Base-by-base conservation (phyloP, 2,797 vertebrate genomes). In the Adelosebastes latens region DNA sequence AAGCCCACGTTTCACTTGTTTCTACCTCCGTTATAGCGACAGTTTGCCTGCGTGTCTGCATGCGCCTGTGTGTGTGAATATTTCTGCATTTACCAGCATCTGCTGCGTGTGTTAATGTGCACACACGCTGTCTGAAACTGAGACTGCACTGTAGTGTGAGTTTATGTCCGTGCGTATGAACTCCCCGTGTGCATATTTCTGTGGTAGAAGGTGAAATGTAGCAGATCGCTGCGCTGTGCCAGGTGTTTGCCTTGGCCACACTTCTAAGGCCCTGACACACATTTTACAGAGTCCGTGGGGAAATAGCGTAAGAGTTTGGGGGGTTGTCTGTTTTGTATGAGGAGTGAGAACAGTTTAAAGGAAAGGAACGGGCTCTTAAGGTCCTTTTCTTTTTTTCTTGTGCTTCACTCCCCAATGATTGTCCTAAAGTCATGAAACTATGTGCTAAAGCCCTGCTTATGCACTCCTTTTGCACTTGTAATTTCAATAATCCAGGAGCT, bases 171-270 rank as follows among this genome's bases (percentile, higher is more conserved):
- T 72, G 81, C 63, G 22, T 84, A 87, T 89, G 84, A 89, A 80
- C 79, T 85, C 84, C 86, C 80, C 2, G 56, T 84, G 88, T 80
- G 87, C 83, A 89, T 89, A 88, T 89, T 91, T 94, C 87, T 92
- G 84, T 90, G 80, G 85, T 89, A 83, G 81, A 88, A 94, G 91
- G 87, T 90, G 88, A 93, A 93, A 86, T 87, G 82, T 80, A 89
- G 83, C 86, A 83, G 89, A 87, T 91, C 77, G n/a, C 63, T 69
- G 77, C 25, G 24, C 74, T n/a, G 64, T 74, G 82, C 87, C 90
- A 92, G 86, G 88, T 93, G 93, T 92, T 93, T 92, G 84, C 62
- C 81, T 94, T 94, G 92, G 91, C 88, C 76, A 65, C 83, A 84
- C 87, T 92, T 92, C 93, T 91, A 42, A 93, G 78, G 72, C 72